Conservation (phyloP, 35 echinoderm and acorn worm genomes). For the Patiria miniata region DNA sequence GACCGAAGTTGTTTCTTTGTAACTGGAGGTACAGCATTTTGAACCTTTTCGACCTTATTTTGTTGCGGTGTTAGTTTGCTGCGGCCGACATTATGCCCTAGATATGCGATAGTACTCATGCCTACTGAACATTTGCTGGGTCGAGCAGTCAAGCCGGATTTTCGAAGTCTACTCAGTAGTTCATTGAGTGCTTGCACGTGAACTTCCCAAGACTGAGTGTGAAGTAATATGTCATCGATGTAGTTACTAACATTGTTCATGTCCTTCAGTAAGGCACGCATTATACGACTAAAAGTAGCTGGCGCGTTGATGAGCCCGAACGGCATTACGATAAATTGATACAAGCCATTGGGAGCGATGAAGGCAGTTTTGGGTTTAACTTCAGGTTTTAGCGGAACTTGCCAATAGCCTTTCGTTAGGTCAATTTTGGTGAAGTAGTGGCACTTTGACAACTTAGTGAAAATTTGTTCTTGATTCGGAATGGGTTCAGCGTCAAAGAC, state of each 20-base stretch:
- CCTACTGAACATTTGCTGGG: constrained; percentile 64
- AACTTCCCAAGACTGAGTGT: constrained; percentile 45
- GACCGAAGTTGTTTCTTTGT: too few species aligned
- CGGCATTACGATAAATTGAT: too few species aligned
- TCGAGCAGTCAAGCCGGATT: constrained; percentile 44
- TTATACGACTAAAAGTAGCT: constrained; percentile 61
- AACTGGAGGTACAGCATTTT: constrained; percentile 38
- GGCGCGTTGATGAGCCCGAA: too few species aligned
- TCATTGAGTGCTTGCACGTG: constrained; percentile 20
- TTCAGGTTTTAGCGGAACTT: constrained; percentile 22
- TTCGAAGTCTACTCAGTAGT: constrained; percentile 11
- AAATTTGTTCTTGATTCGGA: constrained; percentile 62
- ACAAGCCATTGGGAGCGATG: constrained; percentile 27
- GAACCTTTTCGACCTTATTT: constrained; percentile 51
- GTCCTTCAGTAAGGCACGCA: constrained; percentile 43
- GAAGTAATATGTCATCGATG: constrained; percentile 62
- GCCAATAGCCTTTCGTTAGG: constrained; percentile 67
- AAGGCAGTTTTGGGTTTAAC: constrained; percentile 32
- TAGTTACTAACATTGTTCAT: constrained; percentile 34
- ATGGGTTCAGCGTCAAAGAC: constrained; percentile 52
- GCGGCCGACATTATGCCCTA: constrained; percentile 56
- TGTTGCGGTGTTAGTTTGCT: constrained; percentile 36
- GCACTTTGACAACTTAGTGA: constrained; percentile 49
- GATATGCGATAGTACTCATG: constrained; percentile 32
- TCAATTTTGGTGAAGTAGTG: constrained; percentile 52